phyloP scores from a whole-genome alignment of 2,888 invertebrate species.

The Lepidochitona cinerea region DNA sequence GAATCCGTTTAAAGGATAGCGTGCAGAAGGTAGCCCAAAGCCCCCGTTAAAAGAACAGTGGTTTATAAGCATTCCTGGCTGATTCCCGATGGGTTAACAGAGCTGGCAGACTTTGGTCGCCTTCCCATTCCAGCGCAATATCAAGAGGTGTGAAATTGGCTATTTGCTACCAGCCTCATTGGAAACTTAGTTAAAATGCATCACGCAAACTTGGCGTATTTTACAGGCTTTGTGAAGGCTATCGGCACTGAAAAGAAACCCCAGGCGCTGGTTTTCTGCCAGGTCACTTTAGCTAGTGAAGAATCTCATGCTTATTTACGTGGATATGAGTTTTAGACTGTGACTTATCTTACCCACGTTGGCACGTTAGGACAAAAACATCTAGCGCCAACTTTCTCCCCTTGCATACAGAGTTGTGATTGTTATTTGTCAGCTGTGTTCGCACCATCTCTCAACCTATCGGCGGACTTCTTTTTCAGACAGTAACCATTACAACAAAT shows the following conservation, averaged over 20 bases:
- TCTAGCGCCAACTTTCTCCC: neutral
- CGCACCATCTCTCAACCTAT: too few relatives aligned
- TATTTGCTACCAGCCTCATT: neutral
- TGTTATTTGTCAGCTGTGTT: too few relatives aligned
- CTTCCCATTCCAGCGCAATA: neutral
- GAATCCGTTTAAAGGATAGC: neutral
- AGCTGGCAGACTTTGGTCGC: neutral
- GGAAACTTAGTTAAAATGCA: constrained; percentile 7
- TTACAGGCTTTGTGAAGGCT: neutral
- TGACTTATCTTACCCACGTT: neutral
- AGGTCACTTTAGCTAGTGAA: neutral
- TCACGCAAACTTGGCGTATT: constrained; percentile 6
- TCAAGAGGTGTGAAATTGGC: neutral
- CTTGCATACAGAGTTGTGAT: too few relatives aligned
- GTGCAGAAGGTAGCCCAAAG: neutral
- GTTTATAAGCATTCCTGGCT: neutral
- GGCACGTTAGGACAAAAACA: neutral
- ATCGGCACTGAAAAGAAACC: neutral
- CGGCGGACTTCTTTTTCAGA: too few relatives aligned
- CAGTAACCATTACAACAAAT: too few relatives aligned
- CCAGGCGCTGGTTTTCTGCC: neutral
- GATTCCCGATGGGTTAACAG: neutral
- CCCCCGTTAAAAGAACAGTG: neutral
- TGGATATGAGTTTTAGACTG: neutral
- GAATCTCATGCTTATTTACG: neutral